phyloP scores from a whole-genome alignment of 2,888 invertebrate genomes.

The Pammene aurita region DNA sequence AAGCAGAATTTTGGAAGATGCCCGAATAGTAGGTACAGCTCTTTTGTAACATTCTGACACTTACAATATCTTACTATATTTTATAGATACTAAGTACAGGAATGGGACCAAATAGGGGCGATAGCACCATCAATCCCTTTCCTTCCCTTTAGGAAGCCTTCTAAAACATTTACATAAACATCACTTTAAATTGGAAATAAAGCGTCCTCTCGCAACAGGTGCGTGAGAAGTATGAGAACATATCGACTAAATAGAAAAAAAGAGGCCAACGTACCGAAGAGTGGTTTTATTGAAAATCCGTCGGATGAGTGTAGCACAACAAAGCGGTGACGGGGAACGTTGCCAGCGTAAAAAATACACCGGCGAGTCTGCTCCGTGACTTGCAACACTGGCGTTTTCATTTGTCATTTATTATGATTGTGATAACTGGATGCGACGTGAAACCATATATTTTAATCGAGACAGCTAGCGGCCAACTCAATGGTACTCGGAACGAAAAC shows the following conservation, averaged over 20 bases:
- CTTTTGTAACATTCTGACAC: too few species aligned
- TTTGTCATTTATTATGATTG: conserved; percentile 85
- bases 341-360: conserved; percentile 68
- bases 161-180: conserved; percentile 44
- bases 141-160: conserved; percentile 8
- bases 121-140: neutral
- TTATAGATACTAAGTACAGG: neutral
- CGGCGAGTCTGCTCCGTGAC: conserved; percentile 65
- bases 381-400: conserved; percentile 79
- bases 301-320: conserved; percentile 69
- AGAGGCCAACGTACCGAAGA: conserved; percentile 68
- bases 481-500: conserved; percentile 24
- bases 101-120: conserved; percentile 8
- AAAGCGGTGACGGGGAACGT: conserved; percentile 71
- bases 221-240: conserved; percentile 80
- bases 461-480: conserved; percentile 48
- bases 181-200: conserved; percentile 49
- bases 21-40: too few species aligned
- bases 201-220: conserved; percentile 62
- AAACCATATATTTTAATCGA: conserved; percentile 64
- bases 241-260: conserved; percentile 60
- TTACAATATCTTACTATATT: too few species aligned
- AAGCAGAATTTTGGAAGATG: too few species aligned
- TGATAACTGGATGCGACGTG: conserved; percentile 73
- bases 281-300: conserved; percentile 76